Percentiles rank a stretch among this genome's conserved stretches.
Conservation (phyloP, 53 echinoderm and acorn worm genomes). For the Henricia sp. region DNA sequence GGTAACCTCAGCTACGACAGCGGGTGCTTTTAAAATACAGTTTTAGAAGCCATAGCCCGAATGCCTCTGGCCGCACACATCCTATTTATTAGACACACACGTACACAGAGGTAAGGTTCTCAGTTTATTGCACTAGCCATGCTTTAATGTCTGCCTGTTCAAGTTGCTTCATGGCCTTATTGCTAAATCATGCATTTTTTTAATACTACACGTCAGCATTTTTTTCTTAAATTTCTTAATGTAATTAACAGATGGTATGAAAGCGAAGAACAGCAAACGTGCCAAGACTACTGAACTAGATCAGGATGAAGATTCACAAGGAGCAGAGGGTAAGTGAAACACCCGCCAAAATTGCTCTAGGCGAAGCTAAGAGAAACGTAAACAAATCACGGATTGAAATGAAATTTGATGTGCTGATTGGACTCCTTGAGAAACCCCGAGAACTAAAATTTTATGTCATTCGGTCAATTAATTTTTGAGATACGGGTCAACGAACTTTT, state of each 20-base stretch:
- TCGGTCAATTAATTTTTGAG: background rate
- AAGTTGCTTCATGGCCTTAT: too few relatives aligned
- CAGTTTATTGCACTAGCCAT: too few relatives aligned
- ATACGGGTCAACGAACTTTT: background rate
- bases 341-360: too few relatives aligned
- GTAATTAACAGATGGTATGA: constrained; percentile 27
- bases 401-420: too few relatives aligned
- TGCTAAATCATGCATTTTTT: too few relatives aligned
- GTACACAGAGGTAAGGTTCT: background rate
- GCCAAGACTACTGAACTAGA: constrained; percentile 46
- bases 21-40: too few relatives aligned
- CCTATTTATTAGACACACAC: background rate
- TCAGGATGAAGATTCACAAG: constrained; percentile 63
- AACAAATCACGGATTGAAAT: background rate
- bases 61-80: too few relatives aligned
- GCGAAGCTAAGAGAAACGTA: too few relatives aligned
- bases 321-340: constrained; percentile 2
- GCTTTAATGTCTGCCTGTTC: too few relatives aligned
- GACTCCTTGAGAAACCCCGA: background rate
- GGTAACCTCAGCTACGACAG: too few relatives aligned
- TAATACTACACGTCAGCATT: background rate
- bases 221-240: background rate
- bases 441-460: background rate
- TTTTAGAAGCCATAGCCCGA: too few relatives aligned
- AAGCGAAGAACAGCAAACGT: constrained; percentile 62